These are phyloP conservation scores for Phylloscopus trochilus DNA, from an alignment of 2,113 vertebrate genomes.

Conservation along the genomic window DNA sequence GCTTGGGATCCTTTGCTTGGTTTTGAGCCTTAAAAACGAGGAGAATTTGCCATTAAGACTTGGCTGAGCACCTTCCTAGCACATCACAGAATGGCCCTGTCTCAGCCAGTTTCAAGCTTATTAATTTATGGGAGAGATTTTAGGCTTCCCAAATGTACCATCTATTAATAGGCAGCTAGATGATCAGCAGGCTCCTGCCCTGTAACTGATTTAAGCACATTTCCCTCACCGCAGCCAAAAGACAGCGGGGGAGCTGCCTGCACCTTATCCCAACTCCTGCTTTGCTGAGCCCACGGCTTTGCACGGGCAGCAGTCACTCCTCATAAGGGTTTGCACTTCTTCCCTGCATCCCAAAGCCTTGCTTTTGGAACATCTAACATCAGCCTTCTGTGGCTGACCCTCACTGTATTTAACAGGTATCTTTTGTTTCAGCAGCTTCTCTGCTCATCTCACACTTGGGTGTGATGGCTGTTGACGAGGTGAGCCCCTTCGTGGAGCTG, in stretches of 20 bases:
- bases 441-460: background rate
- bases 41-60: background rate
- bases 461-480: slow-evolving; percentile 20
- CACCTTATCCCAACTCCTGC: rapidly evolving
- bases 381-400: slow-evolving; percentile 42
- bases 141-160: background rate
- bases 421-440: slow-evolving; percentile 50
- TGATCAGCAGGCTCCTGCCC: background rate
- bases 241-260: background rate
- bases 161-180: background rate
- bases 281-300: background rate
- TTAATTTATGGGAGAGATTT: background rate
- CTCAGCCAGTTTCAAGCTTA: background rate
- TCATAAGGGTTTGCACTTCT: background rate
- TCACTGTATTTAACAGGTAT: slow-evolving; percentile 36
- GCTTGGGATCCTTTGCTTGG: background rate
- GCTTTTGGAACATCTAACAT: background rate
- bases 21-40: background rate
- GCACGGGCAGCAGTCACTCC: background rate
- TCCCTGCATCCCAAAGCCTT: background rate
- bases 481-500: slow-evolving; percentile 30
- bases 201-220: background rate
- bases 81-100: background rate
- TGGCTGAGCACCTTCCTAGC: background rate
- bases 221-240: rapidly evolving